Evolutionary conservation across 2,113 vertebrate species (phyloP), one percentile per base, ranked within the genome.

Genomic region (Sylvietta virens): DNA sequence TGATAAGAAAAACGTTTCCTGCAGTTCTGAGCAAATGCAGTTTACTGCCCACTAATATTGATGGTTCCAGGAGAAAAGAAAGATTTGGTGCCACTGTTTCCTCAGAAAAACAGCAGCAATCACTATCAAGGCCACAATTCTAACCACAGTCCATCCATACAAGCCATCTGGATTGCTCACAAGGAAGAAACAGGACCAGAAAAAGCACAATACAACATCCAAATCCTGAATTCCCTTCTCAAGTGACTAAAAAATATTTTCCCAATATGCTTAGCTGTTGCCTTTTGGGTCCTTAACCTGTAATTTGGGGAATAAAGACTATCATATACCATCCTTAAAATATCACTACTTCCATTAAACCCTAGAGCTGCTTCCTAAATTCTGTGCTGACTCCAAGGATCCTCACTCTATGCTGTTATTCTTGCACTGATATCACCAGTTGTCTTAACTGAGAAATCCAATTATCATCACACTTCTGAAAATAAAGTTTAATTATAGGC

Each of bases 401-500:
- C 81, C 31, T 80, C n/a, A 23, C 16, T 51, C 67, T 44, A 22
- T 66, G 71, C 60, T 64, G 60, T 58, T 95, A 69, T 47, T 85
- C 81, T 40, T 56, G 60, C 72, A 67, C 47, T 77, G 51, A 83
- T 88, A 81, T 71, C 90, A 92, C 67, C 67, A 83, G 85, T 77
- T 88, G 66, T 80, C 94, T 82, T 95, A 69, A 81, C 81, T 88
- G 84, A 96, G 90, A 86, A 95, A 93, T 74, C 76, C 51, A 90
- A 97, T 93, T 88, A 97, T 83, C 87, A 94, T 88, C 64, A 90
- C 37, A 88, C 66, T 88, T 74, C 85, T 92, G 94, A 96, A 97
- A 94, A 96, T 80, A 93, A 90, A 87, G 71, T 96, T 95, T 96
- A 91, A 97, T 94, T 94, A 91, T 40, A 92, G 81, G 56, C 79